Base-by-base conservation (phyloP, 2,113 vertebrate species). In the Lepisosteus osseus region DNA sequence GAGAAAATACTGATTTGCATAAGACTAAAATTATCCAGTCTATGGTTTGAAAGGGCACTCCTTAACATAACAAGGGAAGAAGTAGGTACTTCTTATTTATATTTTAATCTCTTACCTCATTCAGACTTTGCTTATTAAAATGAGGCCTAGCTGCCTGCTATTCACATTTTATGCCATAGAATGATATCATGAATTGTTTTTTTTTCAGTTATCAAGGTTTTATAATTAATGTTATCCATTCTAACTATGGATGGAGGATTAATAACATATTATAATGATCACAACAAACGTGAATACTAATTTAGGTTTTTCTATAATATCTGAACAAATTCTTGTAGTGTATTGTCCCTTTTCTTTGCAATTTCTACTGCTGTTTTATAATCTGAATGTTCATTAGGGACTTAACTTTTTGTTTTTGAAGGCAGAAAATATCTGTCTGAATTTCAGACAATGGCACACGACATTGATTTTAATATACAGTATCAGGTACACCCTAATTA, bases 1-100 rank as follows among this genome's bases (percentile, higher is more conserved):
- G 42, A 68, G 51, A 55, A 66, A 14, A 70, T 66, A 45, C 67
- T 56, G 47, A 43, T 67, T 0, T 15, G 57, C 44, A 45, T 42
- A 29, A 54, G 65, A 51, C 43, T n/a, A 65, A 59, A 75, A 78
- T 61, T 73, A 66, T 56, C 15, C 64, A 4, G 54, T n/a, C 61
- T 70, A 74, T 73, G 72, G 68, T 75, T 17, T 68, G 15, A 61
- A 76, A 76, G 68, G 15, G 54, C 77, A 63, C 70, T 78, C 62
- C 74, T 81, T 74, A 74, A 55, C 74, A 76, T 69, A 68, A 76
- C 67, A 72, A 68, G 63, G 61, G 41, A 59, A 51, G 41, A 17
- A 9, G 51, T 54, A 55, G 71, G 69, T 73, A 63, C 70, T 57
- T 75, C 69, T 72, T 67, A 77, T 56, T 79, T 63, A 64, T 57